Base-by-base conservation (phyloP, 2,888 invertebrate species). In the Metacarcinus magister region DNA sequence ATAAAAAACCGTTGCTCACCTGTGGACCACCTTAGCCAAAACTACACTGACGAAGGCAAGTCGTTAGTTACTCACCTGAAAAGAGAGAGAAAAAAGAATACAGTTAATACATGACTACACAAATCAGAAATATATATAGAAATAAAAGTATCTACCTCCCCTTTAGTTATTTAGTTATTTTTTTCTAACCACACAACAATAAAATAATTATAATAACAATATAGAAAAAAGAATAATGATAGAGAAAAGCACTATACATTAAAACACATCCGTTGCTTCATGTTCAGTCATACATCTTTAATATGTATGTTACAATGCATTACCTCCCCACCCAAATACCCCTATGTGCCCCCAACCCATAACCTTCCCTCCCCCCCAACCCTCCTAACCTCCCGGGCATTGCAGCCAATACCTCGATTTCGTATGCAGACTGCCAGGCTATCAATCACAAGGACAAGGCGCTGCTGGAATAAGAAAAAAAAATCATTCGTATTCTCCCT, bases 321-420 rank as follows among this genome's bases (percentile, higher is more conserved):
- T 19, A 19, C 19, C 60, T 13, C 2, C 67, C 67, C 19, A 67
- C 10, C 67, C 23, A 7, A 67, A 3, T 13, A 13, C 67, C 67
- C 67, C 7, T 67, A 19, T 23, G 67, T 13, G 67, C 67, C 19
- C 67, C 67, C 67, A 67, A 67, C 67, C n/a, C 67, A 23, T 5
- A 0, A 1, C 67, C 67, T 67, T n/a, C 67, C 67, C 67, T n/a
- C n/a, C 5, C 32, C 82, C 32, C 82, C 67, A 23, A 2, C 13
- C 32, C 28, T 32, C n/a, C 82, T 32, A 28, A 32, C 5, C 28
- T 82, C 82, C 82, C 82, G 32, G 32, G 54, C 82, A 82, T 82
- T 82, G 32, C 32, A 82, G 82, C 82, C 82, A 82, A 82, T 82
- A 82, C 32, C 82, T 82, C 32, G 32, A 82, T 82, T 82, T 82